Evolutionary conservation across 2,888 invertebrate species (phyloP).

Genomic region (Zeuzera pyrina): DNA sequence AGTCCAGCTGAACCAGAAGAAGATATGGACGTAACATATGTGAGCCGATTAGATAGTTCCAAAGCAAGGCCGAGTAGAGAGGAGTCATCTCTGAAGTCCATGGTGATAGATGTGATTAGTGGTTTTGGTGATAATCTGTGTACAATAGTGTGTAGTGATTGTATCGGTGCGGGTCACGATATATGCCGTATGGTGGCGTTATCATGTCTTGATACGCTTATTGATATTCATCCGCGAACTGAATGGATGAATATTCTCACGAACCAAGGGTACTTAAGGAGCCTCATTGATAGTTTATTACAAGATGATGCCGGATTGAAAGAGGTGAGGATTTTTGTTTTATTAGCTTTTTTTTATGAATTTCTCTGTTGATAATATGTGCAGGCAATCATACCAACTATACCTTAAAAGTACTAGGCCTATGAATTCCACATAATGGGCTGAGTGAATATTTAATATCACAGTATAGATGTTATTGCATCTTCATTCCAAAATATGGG

Average conservation of each 20-base stretch:
- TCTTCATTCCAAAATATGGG: too few relatives aligned
- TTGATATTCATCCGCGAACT: slow-evolving; percentile 81
- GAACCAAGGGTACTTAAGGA: slow-evolving; percentile 81
- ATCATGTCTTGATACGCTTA: slow-evolving; percentile 84
- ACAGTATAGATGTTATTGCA: too few relatives aligned
- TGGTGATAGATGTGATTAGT: slow-evolving; percentile 69
- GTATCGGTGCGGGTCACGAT: slow-evolving; percentile 86
- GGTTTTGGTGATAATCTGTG: slow-evolving; percentile 87
- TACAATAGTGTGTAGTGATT: slow-evolving; percentile 87
- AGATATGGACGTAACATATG: slow-evolving; percentile 65
- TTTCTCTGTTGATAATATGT: background rate
- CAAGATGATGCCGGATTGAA: slow-evolving; percentile 81
- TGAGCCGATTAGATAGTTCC: slow-evolving; percentile 78
- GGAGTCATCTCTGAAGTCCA: slow-evolving; percentile 48
- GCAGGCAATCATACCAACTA: background rate
- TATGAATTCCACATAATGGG: background rate
- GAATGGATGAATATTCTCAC: slow-evolving; percentile 60
- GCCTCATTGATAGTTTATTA: slow-evolving; percentile 85
- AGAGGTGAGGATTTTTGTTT: slow-evolving; percentile 34
- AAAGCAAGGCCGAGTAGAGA: slow-evolving; percentile 36
- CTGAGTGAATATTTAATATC: too few relatives aligned
- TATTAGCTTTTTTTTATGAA: background rate
- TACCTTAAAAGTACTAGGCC: background rate
- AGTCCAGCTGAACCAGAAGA: slow-evolving; percentile 48
- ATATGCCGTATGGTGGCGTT: slow-evolving; percentile 92